Conservation (phyloP, 1,140 invertebrate species). For the Muscidifurax raptorellus region DNA sequence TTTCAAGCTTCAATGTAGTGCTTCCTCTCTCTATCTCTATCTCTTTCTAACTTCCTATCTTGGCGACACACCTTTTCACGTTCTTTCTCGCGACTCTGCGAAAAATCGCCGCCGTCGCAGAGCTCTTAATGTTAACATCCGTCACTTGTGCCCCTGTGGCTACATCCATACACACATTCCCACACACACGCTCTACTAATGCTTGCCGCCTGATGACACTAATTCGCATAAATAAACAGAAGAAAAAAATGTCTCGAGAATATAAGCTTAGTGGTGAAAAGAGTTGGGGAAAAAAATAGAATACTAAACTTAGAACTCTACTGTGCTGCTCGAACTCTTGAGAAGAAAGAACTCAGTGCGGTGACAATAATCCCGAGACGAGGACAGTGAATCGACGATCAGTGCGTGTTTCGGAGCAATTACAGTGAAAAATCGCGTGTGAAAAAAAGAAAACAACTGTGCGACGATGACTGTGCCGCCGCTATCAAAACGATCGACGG, state of each 20-base stretch:
- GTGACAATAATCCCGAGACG: not conserved
- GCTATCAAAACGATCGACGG: not conserved
- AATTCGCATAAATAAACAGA: constrained; percentile 34
- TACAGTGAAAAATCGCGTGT: constrained; percentile 40
- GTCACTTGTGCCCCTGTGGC: not conserved
- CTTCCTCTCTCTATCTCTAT: not conserved
- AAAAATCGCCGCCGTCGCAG: not conserved
- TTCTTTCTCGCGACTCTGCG: not conserved
- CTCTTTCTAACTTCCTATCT: not conserved
- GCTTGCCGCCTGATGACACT: constrained; percentile 35
- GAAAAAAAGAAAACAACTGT: constrained; percentile 25
- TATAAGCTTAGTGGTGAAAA: not conserved
- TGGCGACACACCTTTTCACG: not conserved
- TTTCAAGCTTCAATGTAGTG: not conserved
- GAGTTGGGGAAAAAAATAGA: not conserved
- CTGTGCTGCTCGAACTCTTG: not conserved
- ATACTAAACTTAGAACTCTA: not conserved
- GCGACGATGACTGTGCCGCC: not conserved
- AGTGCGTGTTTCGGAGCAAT: constrained; percentile 4
- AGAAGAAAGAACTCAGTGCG: not conserved
- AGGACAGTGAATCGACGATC: constrained; percentile 21
- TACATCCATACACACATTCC: not conserved
- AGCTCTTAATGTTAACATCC: not conserved
- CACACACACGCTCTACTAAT: constrained; percentile 38
- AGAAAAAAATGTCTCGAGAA: not conserved